A percentile compares a stretch with the other conserved stretches of the same genome.
Evolutionary conservation across 1,140 invertebrate species (phyloP).

Genomic region (Centruroides vittatus): DNA sequence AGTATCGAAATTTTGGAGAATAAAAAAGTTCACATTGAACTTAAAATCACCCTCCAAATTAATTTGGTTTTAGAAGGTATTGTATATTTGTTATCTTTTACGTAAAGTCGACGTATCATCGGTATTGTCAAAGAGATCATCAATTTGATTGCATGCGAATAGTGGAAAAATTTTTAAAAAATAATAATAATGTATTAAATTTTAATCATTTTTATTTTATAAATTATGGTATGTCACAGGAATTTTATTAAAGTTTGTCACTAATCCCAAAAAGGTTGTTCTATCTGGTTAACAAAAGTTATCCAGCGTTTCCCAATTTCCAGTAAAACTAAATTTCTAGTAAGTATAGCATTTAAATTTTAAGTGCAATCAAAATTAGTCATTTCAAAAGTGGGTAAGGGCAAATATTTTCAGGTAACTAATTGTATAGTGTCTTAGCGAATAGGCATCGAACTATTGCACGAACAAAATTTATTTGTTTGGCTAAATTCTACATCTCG

Average conservation of each 20-base stretch:
- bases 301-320: neutral
- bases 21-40: conserved; percentile 20
- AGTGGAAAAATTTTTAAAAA: neutral
- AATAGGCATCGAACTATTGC: neutral
- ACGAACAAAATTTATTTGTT: conserved; percentile 3
- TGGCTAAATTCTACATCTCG: neutral
- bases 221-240: neutral
- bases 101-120: too few relatives aligned
- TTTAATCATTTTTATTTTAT: too few relatives aligned
- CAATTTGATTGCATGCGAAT: neutral
- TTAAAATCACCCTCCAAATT: conserved; percentile 18
- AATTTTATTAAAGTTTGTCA: neutral
- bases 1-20: conserved; percentile 21
- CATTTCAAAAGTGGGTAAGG: neutral
- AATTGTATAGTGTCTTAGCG: neutral
- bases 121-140: neutral
- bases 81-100: conserved; percentile 16
- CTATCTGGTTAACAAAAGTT: neutral
- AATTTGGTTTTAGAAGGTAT: conserved; percentile 8
- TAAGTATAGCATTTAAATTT: conserved; percentile 2
- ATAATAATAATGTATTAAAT: too few relatives aligned
- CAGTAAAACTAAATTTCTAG: conserved; percentile 1
- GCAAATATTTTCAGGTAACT: neutral
- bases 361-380: conserved; percentile 4
- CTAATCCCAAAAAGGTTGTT: neutral